These are phyloP conservation scores for Pseudocheirus occidentalis DNA, from an alignment of 2,797 vertebrate species.

Conservation along the genomic window DNA sequence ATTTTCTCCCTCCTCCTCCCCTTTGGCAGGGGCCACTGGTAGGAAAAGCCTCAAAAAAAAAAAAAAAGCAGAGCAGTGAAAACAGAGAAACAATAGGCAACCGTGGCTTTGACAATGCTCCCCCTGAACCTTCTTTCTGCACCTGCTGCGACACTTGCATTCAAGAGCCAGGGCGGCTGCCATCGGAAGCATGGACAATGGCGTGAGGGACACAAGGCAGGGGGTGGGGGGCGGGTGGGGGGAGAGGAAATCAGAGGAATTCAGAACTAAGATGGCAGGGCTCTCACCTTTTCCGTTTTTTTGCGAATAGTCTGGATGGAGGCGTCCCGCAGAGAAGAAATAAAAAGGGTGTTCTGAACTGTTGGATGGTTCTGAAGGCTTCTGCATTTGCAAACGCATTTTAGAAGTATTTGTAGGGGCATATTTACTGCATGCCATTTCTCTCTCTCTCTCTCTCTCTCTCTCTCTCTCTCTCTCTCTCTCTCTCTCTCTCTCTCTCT, in stretches of 20 bases:
- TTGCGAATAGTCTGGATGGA: conserved; percentile 84
- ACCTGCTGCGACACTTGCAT: conserved; percentile 87
- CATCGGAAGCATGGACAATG: conserved; percentile 88
- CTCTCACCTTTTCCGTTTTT: conserved; percentile 90
- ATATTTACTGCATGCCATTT: conserved; percentile 82
- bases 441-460: conserved; percentile 80
- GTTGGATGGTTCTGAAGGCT: conserved; percentile 84
- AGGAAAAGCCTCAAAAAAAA: conserved; percentile 80
- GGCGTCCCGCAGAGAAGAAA: conserved; percentile 83
- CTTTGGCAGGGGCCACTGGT: conserved; percentile 83
- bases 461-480: conserved; percentile 75
- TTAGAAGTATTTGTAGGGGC: conserved; percentile 85
- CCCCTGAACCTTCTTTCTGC: conserved; percentile 83
- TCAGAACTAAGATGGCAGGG: conserved; percentile 86
- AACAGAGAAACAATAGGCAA: conserved; percentile 88
- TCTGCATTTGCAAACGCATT: conserved; percentile 83
- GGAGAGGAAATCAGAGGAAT: conserved; percentile 85
- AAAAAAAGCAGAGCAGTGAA: conserved; percentile 79
- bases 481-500: conserved; percentile 62
- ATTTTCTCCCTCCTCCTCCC: conserved; percentile 83
- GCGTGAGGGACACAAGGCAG: conserved; percentile 84
- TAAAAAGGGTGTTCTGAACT: conserved; percentile 83
- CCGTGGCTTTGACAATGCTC: conserved; percentile 89
- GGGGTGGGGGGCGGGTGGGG: conserved; percentile 31
- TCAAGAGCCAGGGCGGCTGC: conserved; percentile 86